Conservation (phyloP, 2,888 invertebrate genomes). For the Plagodis pulveraria region DNA sequence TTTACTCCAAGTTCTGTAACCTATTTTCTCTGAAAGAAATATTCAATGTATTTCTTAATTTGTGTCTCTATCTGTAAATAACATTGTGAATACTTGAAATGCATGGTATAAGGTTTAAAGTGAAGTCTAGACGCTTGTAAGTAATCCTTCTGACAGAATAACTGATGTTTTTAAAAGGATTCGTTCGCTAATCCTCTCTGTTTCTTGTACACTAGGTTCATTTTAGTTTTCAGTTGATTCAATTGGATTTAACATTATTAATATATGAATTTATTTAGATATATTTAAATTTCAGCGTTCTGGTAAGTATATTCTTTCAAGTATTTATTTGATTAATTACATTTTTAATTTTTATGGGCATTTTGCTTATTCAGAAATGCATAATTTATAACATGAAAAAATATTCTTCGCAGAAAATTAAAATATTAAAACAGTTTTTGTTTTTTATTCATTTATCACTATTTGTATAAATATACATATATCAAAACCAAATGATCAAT, state of each 20-base stretch:
- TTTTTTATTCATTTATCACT: too few species aligned
- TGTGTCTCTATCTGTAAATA: not conserved
- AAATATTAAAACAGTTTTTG: too few species aligned
- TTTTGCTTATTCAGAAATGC: too few species aligned
- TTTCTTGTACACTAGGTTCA: constrained; percentile 15
- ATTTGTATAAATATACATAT: too few species aligned
- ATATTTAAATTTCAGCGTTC: too few species aligned
- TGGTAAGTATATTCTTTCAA: too few species aligned
- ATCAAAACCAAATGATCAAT: too few species aligned
- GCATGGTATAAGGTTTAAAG: constrained; percentile 13
- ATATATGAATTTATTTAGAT: too few species aligned
- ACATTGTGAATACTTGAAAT: constrained; percentile 13
- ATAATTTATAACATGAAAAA: too few species aligned
- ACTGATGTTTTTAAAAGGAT: constrained; percentile 34
- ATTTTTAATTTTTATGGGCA: too few species aligned
- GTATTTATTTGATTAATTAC: too few species aligned
- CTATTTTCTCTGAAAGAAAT: constrained; percentile 2
- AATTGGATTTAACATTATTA: not conserved
- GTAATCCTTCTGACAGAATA: constrained; percentile 32
- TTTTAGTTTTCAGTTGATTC: constrained; percentile 12
- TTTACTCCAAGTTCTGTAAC: constrained; percentile 22
- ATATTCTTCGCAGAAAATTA: too few species aligned
- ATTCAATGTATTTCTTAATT: not conserved
- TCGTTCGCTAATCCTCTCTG: constrained; percentile 29
- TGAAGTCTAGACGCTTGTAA: constrained; percentile 27